These are phyloP conservation scores for Catajapyx aquilonaris DNA, from an alignment of 1,140 invertebrate genomes.

Conservation along the genomic window DNA sequence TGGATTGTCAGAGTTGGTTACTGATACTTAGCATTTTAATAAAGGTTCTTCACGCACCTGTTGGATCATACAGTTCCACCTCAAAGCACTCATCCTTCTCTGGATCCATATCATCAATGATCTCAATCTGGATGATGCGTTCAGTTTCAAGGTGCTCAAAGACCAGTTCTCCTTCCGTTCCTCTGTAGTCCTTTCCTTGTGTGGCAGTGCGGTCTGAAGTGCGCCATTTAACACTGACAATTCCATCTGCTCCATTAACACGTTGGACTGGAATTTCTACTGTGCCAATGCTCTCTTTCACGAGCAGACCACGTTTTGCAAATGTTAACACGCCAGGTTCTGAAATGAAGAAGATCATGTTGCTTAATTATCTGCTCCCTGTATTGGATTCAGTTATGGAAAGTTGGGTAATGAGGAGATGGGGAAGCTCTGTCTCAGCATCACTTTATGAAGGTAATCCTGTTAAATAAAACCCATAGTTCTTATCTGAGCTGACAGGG, in stretches of 20 bases:
- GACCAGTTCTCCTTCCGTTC: conserved; percentile 27
- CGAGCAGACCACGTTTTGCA: conserved; percentile 31
- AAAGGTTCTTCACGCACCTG: no score
- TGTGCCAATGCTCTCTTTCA: conserved; percentile 34
- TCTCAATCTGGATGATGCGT: conserved; percentile 30
- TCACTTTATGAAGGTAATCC: no score
- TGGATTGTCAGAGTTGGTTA: no score
- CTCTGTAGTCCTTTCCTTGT: conserved; percentile 29
- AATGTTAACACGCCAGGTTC: conserved; percentile 39
- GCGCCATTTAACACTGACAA: conserved; percentile 29
- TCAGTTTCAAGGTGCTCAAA: conserved; percentile 34
- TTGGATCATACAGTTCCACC: conserved; percentile 29
- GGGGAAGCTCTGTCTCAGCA: no score
- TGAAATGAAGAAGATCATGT: no score
- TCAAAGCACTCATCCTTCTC: conserved; percentile 46
- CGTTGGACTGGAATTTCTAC: conserved; percentile 30
- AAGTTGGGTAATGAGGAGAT: no score
- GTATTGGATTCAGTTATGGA: no score
- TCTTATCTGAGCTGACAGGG: no score
- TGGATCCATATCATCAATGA: conserved; percentile 34
- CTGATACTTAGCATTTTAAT: no score
- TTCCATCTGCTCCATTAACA: conserved; percentile 32
- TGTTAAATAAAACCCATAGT: no score
- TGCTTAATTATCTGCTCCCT: no score
- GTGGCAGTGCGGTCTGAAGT: conserved; percentile 36